Evolutionary conservation across 2,888 invertebrate genomes (phyloP).

Genomic region (Pseudococcus jackbeardsleyi): DNA sequence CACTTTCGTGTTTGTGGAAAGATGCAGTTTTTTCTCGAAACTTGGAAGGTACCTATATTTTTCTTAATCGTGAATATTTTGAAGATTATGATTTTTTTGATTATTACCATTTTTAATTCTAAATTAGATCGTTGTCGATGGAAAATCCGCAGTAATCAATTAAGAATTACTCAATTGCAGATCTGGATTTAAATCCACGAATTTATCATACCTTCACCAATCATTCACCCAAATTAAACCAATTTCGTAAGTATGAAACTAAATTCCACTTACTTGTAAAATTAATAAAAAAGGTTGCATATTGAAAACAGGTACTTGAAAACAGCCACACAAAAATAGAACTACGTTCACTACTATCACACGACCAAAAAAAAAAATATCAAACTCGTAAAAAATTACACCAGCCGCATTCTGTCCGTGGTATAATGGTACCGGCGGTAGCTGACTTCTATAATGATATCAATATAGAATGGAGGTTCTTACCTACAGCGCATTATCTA

Average conservation of each 20-base stretch:
- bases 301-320: not conserved
- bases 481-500: slow-evolving; percentile 41
- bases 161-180: no score
- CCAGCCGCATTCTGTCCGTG: slow-evolving; percentile 36
- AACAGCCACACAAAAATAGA: not conserved
- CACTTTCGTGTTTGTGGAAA: not conserved
- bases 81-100: no score
- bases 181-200: no score
- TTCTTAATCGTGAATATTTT: no score
- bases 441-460: slow-evolving; percentile 42
- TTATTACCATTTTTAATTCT: no score
- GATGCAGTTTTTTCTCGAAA: not conserved
- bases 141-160: no score
- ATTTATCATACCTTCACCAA: not conserved
- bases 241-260: not conserved
- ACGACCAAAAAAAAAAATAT: not conserved
- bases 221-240: not conserved
- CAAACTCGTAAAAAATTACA: slow-evolving; percentile 6
- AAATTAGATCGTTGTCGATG: no score
- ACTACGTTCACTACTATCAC: not conserved
- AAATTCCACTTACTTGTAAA: slow-evolving; percentile 27
- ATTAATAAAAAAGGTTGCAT: slow-evolving; percentile 12
- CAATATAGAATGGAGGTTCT: slow-evolving; percentile 47
- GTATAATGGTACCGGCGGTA: slow-evolving; percentile 44
- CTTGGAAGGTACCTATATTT: no score